A percentile compares a stretch with the other conserved stretches of the same genome.
These are phyloP conservation scores for Lamellibrachia columna DNA, from an alignment of 2,888 invertebrate genomes.

Conservation along the genomic window DNA sequence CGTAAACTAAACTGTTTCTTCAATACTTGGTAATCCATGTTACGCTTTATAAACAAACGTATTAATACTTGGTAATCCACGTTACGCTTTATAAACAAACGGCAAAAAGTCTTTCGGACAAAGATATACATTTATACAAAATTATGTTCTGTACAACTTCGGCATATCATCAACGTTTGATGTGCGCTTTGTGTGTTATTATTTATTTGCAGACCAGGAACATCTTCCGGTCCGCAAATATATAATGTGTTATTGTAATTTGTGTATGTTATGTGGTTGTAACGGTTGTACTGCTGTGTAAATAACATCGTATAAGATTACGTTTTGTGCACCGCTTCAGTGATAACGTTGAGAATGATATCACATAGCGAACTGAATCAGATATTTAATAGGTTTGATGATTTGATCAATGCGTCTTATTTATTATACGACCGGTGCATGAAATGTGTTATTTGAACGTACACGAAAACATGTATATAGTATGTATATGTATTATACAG, in stretches of 20 bases:
- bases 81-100: not conserved
- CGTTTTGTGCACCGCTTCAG: not conserved
- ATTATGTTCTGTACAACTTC: not conserved
- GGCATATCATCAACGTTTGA: slow-evolving; percentile 6
- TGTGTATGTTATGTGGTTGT: not conserved
- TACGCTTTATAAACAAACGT: not conserved
- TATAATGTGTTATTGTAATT: not conserved
- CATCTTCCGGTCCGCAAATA: not conserved
- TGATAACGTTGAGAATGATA: not conserved
- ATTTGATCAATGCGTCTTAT: not conserved
- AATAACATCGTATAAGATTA: not conserved
- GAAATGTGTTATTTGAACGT: not conserved
- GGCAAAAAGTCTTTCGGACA: not conserved
- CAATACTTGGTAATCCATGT: not conserved
- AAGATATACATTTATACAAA: not conserved
- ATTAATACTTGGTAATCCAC: not conserved
- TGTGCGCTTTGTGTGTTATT: not conserved
- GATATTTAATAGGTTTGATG: not conserved
- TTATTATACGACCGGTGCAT: slow-evolving; percentile 10
- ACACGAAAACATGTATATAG: slow-evolving; percentile 10
- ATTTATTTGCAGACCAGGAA: no score
- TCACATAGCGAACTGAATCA: not conserved
- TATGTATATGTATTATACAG: not conserved
- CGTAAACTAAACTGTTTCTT: not conserved
- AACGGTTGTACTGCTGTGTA: not conserved